phyloP scores from a whole-genome alignment of 2,797 vertebrate species.

The Strix occidentalis region DNA sequence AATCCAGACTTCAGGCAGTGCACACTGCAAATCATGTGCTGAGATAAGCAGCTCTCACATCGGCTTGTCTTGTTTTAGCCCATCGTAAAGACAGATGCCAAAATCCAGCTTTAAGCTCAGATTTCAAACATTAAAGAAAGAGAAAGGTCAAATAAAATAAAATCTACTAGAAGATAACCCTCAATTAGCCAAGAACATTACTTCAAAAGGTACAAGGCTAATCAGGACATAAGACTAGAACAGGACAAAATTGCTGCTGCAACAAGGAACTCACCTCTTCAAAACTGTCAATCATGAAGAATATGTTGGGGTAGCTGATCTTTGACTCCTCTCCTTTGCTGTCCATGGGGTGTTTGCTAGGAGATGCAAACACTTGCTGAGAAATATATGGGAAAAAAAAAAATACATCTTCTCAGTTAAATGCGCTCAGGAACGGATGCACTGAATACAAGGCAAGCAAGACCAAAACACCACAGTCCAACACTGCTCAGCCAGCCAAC shows the following conservation, averaged over 20 bases:
- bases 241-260: background rate
- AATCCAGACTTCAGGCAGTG: background rate
- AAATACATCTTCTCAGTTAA: background rate
- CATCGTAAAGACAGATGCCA: background rate
- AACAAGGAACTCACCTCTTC: slow-evolving; percentile 85
- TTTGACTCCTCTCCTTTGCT: slow-evolving; percentile 98
- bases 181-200: background rate
- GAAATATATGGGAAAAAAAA: background rate
- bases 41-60: background rate
- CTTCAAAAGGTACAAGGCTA: background rate
- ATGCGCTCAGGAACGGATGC: background rate
- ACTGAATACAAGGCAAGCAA: background rate
- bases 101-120: background rate
- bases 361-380: slow-evolving; percentile 97
- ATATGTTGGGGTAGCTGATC: slow-evolving; percentile 99
- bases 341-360: slow-evolving; percentile 98
- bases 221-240: background rate
- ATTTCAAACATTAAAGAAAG: background rate
- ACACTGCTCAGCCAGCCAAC: background rate
- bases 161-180: background rate
- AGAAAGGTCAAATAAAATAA: background rate
- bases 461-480: background rate
- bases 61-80: background rate
- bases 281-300: slow-evolving; percentile 99
- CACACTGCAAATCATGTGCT: background rate